Base-by-base conservation (phyloP, 2,797 vertebrate species). In the Echeneis naucrates region DNA sequence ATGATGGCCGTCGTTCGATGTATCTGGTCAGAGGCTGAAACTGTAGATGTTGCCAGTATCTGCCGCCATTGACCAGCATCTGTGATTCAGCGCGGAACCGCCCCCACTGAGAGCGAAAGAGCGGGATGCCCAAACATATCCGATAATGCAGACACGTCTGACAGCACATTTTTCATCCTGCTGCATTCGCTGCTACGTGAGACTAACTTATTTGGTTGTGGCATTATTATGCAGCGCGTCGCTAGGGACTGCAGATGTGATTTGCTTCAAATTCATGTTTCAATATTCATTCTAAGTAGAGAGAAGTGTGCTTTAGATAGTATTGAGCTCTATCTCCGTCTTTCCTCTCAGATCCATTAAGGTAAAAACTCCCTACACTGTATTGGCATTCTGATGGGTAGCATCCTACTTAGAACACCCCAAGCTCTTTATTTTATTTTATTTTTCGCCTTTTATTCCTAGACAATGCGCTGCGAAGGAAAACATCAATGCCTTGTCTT, bases 401-500 rank as follows among this genome's bases (percentile, higher is more conserved):
- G 68, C 26, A 58, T 81, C 60, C 68, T 61, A 62, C 77, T 72
- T 76, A 55, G 53, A 53, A 21, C 71, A 69, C 71, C 72, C 81
- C 69, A 30, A 5, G 38, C 33, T 42, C 50, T 70, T 77, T 62
- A 30, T 30, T 30, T 30, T 3, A 30, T n/a, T n/a, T n/a, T n/a
- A 44, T 73, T 70, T 68, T 65, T 65, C 37, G 1, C 1, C 42
- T 26, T 80, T 78, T 61, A 67, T 78, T 76, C 58, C 72, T 59
- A 78, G 80, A 79, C 57, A 80, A 69, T 26, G 61, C 52, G 61
- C 38, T 55, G 55, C 56, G 84, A 84, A 89, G 84, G 81, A 71
- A 91, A 91, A 87, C 82, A 80, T 89, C 79, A 79, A 84, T 89
- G 75, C 30, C 65, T 64, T n/a, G 71, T 82, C 87, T 88, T 71